phyloP scores from a whole-genome alignment of 1,140 invertebrate species.

The Drosophila lowei region DNA sequence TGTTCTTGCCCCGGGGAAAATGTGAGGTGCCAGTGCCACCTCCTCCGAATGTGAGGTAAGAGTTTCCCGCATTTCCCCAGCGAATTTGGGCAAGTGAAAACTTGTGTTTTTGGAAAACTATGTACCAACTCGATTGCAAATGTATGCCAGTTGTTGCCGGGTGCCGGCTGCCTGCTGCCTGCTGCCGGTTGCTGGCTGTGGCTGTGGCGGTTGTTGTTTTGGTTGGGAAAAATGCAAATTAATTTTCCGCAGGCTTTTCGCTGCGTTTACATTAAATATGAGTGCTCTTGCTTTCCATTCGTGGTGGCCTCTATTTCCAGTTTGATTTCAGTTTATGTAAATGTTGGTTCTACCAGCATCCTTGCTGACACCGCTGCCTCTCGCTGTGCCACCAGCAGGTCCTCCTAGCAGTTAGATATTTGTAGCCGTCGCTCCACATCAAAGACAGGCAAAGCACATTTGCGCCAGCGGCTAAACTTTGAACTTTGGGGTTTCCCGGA shows the following conservation, averaged over 20 bases:
- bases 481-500: conserved; percentile 48
- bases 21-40: conserved; percentile 16
- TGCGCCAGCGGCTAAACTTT: conserved; percentile 65
- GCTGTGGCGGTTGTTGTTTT: conserved; percentile 8
- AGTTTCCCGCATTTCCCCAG: conserved; percentile 40
- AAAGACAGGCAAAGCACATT: conserved; percentile 58
- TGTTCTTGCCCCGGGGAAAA: conserved; percentile 37
- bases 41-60: conserved; percentile 37
- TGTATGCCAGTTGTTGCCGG: conserved; percentile 23
- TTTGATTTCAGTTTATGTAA: conserved; percentile 70
- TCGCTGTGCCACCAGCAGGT: not conserved
- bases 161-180: not conserved
- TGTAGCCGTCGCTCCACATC: conserved; percentile 46
- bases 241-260: conserved; percentile 55
- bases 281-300: conserved; percentile 23
- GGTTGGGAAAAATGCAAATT: conserved; percentile 49
- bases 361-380: conserved; percentile 8
- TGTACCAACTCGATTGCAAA: conserved; percentile 45
- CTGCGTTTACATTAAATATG: conserved; percentile 60
- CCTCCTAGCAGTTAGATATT: not conserved
- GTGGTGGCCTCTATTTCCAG: conserved; percentile 26
- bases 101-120: conserved; percentile 51
- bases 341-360: conserved; percentile 38
- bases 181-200: not conserved
- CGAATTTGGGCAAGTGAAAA: conserved; percentile 57